Evolutionary conservation across 2,888 invertebrate genomes (phyloP).

Genomic region (Carterocephalus palaemon): DNA sequence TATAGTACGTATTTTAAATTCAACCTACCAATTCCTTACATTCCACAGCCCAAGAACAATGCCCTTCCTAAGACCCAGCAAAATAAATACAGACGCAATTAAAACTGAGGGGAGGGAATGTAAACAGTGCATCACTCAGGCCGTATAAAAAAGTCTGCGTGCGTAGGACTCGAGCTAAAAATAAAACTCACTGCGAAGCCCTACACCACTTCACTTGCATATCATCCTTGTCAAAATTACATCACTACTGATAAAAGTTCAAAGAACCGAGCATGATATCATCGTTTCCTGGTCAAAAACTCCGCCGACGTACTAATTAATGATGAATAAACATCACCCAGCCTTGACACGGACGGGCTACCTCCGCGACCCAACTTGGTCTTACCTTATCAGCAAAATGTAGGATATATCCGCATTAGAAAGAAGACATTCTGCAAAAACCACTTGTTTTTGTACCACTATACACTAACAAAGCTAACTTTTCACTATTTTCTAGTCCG

Average conservation of each 20-base stretch:
- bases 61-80: slow-evolving; percentile 4
- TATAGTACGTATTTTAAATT: too few relatives aligned
- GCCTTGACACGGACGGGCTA: slow-evolving; percentile 40
- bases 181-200: slow-evolving; percentile 56
- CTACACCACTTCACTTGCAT: slow-evolving; percentile 30
- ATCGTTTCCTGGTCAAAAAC: slow-evolving; percentile 55
- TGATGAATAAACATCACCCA: slow-evolving; percentile 37
- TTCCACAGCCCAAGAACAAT: slow-evolving; percentile 3
- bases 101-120: slow-evolving; percentile 19
- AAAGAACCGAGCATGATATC: slow-evolving; percentile 62
- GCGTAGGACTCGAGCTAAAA: slow-evolving; percentile 49
- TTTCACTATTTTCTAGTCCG: slow-evolving; percentile 15
- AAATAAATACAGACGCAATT: slow-evolving; percentile 20
- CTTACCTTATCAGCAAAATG: slow-evolving; percentile 23
- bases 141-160: slow-evolving; percentile 13
- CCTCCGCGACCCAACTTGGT: slow-evolving; percentile 31
- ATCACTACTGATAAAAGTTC: slow-evolving; percentile 44
- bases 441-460: slow-evolving; percentile 2
- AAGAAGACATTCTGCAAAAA: slow-evolving; percentile 19
- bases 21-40: not conserved
- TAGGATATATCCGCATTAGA: slow-evolving; percentile 21
- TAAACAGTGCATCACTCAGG: slow-evolving; percentile 21
- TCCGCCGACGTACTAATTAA: slow-evolving; percentile 47
- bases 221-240: slow-evolving; percentile 36
- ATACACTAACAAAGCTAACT: slow-evolving; percentile 32